These are phyloP conservation scores for Saxidomus purpurata DNA, from an alignment of 1,140 invertebrate species.

Conservation along the genomic window DNA sequence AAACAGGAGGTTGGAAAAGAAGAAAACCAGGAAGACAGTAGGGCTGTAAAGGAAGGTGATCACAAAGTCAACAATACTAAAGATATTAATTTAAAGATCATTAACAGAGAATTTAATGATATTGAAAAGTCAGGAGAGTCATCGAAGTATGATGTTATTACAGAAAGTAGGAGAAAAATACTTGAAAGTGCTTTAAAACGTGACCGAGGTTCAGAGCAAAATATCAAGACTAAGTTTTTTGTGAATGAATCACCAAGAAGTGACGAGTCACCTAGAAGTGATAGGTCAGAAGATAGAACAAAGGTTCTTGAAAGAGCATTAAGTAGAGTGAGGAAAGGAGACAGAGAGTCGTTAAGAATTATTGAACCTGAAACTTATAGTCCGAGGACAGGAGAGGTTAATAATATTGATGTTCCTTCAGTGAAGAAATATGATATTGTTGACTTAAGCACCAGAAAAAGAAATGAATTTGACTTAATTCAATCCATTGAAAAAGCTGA, in stretches of 20 bases:
- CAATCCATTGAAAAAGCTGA: background rate
- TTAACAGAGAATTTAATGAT: too few species aligned
- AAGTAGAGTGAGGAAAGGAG: slow-evolving; percentile 5
- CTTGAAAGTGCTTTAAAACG: slow-evolving; percentile 5
- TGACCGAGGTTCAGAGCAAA: background rate
- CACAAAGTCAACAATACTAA: background rate
- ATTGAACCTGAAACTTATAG: slow-evolving; percentile 12
- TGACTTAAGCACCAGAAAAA: background rate
- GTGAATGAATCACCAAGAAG: background rate
- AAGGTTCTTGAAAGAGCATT: slow-evolving; percentile 15
- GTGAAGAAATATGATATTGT: background rate
- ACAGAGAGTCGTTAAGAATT: background rate
- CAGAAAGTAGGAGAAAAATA: slow-evolving; percentile 17
- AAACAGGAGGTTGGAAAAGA: background rate
- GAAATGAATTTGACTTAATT: background rate
- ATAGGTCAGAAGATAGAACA: background rate
- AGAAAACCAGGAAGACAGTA: background rate
- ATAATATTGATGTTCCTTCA: background rate
- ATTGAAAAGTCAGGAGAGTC: background rate
- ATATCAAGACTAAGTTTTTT: background rate
- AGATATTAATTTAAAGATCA: background rate
- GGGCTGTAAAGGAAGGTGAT: background rate
- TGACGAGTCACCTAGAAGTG: slow-evolving; percentile 43
- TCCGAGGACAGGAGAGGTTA: background rate
- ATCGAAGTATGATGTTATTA: slow-evolving; percentile 14